A percentile compares a stretch with the other conserved stretches of the same genome.
phyloP scores from a whole-genome alignment of 2,888 invertebrate species.

The Dusona sp. region DNA sequence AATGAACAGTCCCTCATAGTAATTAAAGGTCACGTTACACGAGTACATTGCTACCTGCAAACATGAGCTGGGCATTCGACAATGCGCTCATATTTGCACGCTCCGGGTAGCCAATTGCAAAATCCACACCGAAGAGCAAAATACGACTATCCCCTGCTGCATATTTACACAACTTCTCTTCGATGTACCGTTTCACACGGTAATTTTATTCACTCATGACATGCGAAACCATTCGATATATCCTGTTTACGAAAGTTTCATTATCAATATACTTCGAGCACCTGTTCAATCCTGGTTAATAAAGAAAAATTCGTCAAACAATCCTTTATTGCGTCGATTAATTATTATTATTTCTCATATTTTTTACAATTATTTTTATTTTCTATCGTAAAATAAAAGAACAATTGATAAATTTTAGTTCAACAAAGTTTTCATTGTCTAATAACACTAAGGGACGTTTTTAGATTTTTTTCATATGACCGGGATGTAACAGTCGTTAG shows the following conservation, averaged over 20 bases:
- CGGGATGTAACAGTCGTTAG: too few relatives aligned
- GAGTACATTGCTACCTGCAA: slow-evolving; percentile 24
- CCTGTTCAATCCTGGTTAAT: background rate
- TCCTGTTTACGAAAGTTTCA: background rate
- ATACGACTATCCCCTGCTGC: slow-evolving; percentile 2
- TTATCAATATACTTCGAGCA: background rate
- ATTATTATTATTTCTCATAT: background rate
- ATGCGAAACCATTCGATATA: background rate
- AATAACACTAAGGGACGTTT: too few relatives aligned
- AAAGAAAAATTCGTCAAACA: background rate
- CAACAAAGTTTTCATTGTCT: background rate
- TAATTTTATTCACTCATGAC: slow-evolving; percentile 3
- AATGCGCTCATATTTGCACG: slow-evolving; percentile 10
- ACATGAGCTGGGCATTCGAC: slow-evolving; percentile 7
- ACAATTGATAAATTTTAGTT: background rate
- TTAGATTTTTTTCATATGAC: too few relatives aligned
- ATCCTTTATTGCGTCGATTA: background rate
- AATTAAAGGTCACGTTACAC: slow-evolving; percentile 44
- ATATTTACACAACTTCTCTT: slow-evolving; percentile 6
- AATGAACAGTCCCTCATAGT: slow-evolving; percentile 1
- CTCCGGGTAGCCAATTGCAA: slow-evolving; percentile 16
- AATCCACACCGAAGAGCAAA: background rate
- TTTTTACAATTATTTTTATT: background rate
- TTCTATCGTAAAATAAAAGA: background rate
- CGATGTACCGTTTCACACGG: slow-evolving; percentile 1